Percentiles rank a stretch among this genome's conserved stretches.
phyloP scores from a whole-genome alignment of 2,888 invertebrate genomes.

The Aphidius colemani region DNA sequence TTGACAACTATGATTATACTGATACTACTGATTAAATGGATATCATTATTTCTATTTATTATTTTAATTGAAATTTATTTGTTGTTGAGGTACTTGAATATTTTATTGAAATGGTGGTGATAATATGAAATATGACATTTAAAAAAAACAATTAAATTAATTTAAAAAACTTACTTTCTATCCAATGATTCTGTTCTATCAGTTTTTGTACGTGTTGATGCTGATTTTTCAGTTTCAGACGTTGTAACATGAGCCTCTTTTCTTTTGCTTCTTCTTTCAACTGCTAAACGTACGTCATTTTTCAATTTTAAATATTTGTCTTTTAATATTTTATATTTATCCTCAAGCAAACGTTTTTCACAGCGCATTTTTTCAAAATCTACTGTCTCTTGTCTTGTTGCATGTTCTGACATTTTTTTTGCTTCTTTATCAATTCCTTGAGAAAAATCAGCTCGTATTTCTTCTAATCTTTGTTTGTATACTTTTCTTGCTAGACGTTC shows the following conservation, averaged over 20 bases:
- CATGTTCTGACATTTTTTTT: constrained; percentile 51
- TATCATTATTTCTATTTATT: constrained; percentile 36
- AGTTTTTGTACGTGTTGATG: constrained; percentile 68
- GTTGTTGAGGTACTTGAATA: not conserved
- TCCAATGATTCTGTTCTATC: constrained; percentile 61
- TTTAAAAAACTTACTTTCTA: constrained; percentile 54
- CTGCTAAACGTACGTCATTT: constrained; percentile 77
- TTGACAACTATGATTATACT: constrained; percentile 39
- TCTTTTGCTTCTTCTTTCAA: constrained; percentile 74
- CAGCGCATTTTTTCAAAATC: constrained; percentile 71
- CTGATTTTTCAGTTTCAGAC: constrained; percentile 80
- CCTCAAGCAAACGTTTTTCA: constrained; percentile 73
- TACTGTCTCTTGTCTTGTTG: constrained; percentile 50
- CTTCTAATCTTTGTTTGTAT: constrained; percentile 70
- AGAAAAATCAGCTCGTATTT: constrained; percentile 67
- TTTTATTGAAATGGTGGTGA: constrained; percentile 41
- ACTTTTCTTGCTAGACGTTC: constrained; percentile 72
- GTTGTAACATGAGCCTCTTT: constrained; percentile 66
- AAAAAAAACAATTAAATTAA: constrained; percentile 5
- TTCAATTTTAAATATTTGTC: constrained; percentile 82
- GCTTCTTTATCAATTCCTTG: constrained; percentile 64
- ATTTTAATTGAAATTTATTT: constrained; percentile 42
- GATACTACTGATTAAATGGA: not conserved
- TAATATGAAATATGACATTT: not conserved
- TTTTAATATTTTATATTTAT: constrained; percentile 80